Percentiles rank a stretch among this genome's conserved stretches.
Conservation (phyloP, 2,113 vertebrate genomes). For the Melanocharis versteri region DNA sequence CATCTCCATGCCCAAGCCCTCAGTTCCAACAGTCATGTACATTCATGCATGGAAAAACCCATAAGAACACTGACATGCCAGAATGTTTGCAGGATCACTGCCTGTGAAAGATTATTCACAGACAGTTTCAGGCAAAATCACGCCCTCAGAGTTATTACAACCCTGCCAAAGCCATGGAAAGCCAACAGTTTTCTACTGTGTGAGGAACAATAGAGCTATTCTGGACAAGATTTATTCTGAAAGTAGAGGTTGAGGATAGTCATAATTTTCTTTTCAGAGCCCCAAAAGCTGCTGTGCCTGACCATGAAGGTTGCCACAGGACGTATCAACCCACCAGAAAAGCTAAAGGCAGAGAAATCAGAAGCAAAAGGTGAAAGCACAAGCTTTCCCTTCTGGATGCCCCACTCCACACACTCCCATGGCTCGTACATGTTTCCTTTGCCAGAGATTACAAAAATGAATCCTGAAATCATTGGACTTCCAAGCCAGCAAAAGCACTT, state of each 20-base stretch:
- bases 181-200: conserved; percentile 34
- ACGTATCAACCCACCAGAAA: background rate
- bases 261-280: conserved; percentile 44
- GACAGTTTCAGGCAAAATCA: conserved; percentile 16
- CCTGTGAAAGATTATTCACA: conserved; percentile 40
- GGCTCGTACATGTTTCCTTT: background rate
- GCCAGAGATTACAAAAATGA: background rate
- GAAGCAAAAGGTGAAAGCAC: background rate
- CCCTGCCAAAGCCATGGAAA: conserved; percentile 39
- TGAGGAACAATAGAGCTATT: conserved; percentile 52
- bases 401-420: background rate
- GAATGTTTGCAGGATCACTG: conserved; percentile 21
- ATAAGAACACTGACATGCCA: background rate
- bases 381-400: background rate
- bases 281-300: background rate
- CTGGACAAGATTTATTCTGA: conserved; percentile 33
- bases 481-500: background rate
- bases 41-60: background rate
- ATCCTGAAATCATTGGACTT: background rate
- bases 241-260: conserved; percentile 21
- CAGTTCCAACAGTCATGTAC: background rate
- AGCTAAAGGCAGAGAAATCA: background rate
- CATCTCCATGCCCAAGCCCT: background rate
- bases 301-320: background rate
- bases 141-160: background rate